Evolutionary conservation across 37 sponge, comb jelly and placozoan genomes (phyloP).

Genomic region (Halichondria panicea): DNA sequence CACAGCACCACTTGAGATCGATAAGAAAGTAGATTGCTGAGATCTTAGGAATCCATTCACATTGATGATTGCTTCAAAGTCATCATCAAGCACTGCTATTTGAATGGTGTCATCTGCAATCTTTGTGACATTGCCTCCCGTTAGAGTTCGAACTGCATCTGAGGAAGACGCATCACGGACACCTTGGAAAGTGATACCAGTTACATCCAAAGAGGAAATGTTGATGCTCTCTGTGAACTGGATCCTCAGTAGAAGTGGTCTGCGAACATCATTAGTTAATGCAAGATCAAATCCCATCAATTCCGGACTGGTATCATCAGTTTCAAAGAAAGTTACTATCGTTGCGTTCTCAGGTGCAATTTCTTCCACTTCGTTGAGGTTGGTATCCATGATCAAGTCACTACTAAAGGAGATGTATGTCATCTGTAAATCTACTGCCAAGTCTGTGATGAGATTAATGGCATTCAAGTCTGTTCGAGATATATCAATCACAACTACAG

Average conservation of each 20-base stretch:
- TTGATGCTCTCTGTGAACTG: slow-evolving; percentile 81
- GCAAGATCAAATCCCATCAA: slow-evolving; percentile 72
- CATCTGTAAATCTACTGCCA: slow-evolving; percentile 35
- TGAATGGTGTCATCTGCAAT: slow-evolving; percentile 54
- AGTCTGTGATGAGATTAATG: slow-evolving; percentile 47
- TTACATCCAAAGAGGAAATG: slow-evolving; percentile 46
- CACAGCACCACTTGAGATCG: slow-evolving; percentile 43
- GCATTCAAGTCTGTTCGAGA: slow-evolving; percentile 63
- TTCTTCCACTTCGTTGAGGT: slow-evolving; percentile 25
- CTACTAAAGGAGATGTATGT: slow-evolving; percentile 49
- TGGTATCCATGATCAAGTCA: slow-evolving; percentile 60
- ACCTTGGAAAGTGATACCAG: slow-evolving; percentile 57
- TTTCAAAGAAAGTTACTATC: slow-evolving; percentile 19
- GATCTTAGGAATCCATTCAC: slow-evolving; percentile 41
- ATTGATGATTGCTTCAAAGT: slow-evolving; percentile 69
- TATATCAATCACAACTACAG: slow-evolving; percentile 52
- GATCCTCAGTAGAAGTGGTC: slow-evolving; percentile 68
- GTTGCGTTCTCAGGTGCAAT: slow-evolving; percentile 36
- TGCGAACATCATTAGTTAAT: slow-evolving; percentile 67
- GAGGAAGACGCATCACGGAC: background rate
- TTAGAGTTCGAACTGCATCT: slow-evolving; percentile 11
- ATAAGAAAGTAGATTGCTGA: slow-evolving; percentile 56
- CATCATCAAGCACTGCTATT: slow-evolving; percentile 55
- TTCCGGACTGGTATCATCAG: slow-evolving; percentile 61
- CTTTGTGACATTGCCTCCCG: slow-evolving; percentile 36